Conservation (phyloP, 2,797 vertebrate species). For the Triplophysa yarkandensis region DNA sequence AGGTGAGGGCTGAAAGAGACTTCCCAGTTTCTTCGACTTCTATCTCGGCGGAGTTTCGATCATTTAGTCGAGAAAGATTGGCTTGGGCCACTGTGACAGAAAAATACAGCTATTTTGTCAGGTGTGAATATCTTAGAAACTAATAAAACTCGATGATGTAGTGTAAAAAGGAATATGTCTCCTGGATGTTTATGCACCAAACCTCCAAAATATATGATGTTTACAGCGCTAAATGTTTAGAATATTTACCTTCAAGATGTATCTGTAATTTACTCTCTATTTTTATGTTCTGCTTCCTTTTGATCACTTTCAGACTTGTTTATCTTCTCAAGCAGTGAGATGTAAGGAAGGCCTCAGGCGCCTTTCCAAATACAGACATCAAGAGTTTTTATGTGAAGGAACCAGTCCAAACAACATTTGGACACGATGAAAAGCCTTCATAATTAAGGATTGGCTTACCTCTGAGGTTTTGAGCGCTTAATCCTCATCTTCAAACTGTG, state of each 20-base stretch:
- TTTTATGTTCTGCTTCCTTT: constrained; percentile 30
- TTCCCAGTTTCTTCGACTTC: not conserved
- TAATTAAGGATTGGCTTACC: constrained; percentile 7
- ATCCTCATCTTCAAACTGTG: not conserved
- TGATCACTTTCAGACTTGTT: constrained; percentile 42
- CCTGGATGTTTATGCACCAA: not conserved
- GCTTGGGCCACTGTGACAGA: not conserved
- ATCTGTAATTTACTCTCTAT: constrained; percentile 30
- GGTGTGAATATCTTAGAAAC: not conserved
- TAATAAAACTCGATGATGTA: not conserved
- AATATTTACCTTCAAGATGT: constrained; percentile 27
- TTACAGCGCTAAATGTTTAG: constrained; percentile 10
- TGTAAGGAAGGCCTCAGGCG: constrained; percentile 13
- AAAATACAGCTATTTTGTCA: not conserved
- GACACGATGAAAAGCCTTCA: constrained; percentile 27
- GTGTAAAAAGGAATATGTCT: not conserved
- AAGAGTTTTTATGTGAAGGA: constrained; percentile 22
- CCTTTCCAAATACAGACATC: constrained; percentile 15
- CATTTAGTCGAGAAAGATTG: not conserved
- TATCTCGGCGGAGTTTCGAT: constrained; percentile 1
- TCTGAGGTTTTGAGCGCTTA: not conserved
- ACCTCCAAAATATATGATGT: constrained; percentile 11
- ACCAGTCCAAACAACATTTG: not conserved
- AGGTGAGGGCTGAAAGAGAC: not conserved
- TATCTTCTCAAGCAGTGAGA: constrained; percentile 31